Evolutionary conservation across 2,888 invertebrate species (phyloP).

Genomic region (Stegophylla sp.): DNA sequence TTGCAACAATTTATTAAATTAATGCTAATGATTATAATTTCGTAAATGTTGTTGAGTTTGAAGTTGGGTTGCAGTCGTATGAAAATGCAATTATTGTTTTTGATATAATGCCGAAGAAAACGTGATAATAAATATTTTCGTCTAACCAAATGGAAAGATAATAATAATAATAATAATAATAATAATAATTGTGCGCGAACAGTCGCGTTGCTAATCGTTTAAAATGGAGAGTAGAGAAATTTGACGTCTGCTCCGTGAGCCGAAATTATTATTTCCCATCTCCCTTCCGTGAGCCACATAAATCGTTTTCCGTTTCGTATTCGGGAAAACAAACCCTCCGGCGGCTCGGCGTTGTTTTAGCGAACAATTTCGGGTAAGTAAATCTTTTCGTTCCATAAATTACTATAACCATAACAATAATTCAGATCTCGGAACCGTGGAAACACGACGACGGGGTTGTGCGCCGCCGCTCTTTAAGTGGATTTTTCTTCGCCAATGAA

Average conservation of each 20-base stretch:
- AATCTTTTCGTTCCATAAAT: background rate
- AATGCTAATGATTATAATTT: too few relatives aligned
- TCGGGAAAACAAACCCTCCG: background rate
- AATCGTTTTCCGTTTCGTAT: background rate
- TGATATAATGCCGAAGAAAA: too few relatives aligned
- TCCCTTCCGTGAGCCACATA: background rate
- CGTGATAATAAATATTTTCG: background rate
- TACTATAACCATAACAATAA: background rate
- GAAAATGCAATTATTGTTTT: too few relatives aligned
- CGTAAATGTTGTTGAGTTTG: too few relatives aligned
- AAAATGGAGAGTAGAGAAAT: background rate
- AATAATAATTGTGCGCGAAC: background rate
- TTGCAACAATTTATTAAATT: too few relatives aligned
- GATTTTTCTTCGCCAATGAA: too few relatives aligned
- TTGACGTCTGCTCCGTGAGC: background rate
- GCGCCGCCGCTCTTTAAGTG: background rate
- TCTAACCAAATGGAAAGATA: background rate
- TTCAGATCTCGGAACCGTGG: background rate
- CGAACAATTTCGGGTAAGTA: background rate
- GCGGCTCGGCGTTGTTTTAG: background rate
- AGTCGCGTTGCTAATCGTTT: background rate
- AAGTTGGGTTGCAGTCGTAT: too few relatives aligned
- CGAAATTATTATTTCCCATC: background rate
- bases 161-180: too few relatives aligned
- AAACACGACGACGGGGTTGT: too few relatives aligned